phyloP scores from a whole-genome alignment of 1,140 invertebrate species.

The Acromyrmex charruanus region DNA sequence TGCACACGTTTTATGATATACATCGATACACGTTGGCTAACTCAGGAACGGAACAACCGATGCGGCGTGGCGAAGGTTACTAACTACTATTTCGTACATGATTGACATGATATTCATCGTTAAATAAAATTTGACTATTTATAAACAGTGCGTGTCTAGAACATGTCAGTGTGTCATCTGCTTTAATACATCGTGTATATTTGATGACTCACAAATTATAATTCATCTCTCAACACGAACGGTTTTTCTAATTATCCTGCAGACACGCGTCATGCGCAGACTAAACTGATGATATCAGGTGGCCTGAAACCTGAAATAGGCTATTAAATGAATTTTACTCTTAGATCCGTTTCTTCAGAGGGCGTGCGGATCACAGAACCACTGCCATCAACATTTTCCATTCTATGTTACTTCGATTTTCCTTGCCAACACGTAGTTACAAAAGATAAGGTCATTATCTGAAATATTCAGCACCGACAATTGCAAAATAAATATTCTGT shows the following conservation, averaged over 20 bases:
- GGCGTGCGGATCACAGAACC: neutral
- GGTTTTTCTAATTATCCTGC: neutral
- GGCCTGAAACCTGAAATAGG: neutral
- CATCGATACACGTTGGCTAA: slow-evolving; percentile 53
- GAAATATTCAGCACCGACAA: neutral
- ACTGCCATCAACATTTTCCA: neutral
- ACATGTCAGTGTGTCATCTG: neutral
- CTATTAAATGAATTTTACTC: neutral
- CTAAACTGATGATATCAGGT: neutral
- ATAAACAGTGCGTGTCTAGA: neutral
- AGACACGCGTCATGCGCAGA: slow-evolving; percentile 6
- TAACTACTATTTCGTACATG: neutral
- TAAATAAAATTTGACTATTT: neutral
- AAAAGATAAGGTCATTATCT: neutral
- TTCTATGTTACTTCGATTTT: neutral
- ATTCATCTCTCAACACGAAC: neutral
- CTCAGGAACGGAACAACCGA: slow-evolving; percentile 21
- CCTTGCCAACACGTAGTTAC: neutral
- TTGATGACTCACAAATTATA: slow-evolving; percentile 38
- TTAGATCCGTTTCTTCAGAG: neutral
- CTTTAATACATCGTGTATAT: neutral
- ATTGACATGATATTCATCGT: too few relatives aligned
- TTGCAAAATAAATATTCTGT: too few relatives aligned
- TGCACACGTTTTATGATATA: slow-evolving; percentile 59
- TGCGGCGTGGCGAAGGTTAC: slow-evolving; percentile 11